Evolutionary conservation across 2,797 vertebrate genomes (phyloP).

Genomic region (Chaetophractus vellerosus): DNA sequence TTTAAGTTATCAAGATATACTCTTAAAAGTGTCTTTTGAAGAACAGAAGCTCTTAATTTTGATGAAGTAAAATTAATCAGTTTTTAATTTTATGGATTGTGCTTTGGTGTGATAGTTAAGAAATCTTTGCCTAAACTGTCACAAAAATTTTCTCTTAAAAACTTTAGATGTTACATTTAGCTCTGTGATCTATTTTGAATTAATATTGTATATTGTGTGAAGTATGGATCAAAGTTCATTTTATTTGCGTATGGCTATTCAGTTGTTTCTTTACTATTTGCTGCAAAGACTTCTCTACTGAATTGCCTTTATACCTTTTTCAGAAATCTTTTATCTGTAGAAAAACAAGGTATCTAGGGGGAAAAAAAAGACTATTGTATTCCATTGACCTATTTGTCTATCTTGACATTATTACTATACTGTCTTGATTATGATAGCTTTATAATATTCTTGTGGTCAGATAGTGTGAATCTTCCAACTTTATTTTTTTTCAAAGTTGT

Average conservation of each 20-base stretch:
- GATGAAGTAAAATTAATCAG: background rate
- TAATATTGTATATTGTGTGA: background rate
- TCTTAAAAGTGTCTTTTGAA: background rate
- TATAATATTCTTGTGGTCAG: background rate
- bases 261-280: background rate
- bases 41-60: background rate
- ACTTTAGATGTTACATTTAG: too few relatives aligned
- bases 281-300: background rate
- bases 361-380: background rate
- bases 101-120: background rate
- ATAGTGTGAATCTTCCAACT: background rate
- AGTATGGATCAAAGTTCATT: background rate
- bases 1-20: too few relatives aligned
- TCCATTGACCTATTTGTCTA: background rate
- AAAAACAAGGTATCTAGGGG: background rate
- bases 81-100: background rate
- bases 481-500: background rate
- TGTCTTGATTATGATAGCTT: background rate
- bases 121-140: too few relatives aligned
- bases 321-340: background rate
- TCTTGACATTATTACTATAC: background rate
- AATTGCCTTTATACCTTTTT: background rate
- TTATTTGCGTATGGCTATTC: background rate
- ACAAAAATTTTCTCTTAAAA: too few relatives aligned
- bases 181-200: background rate